These are phyloP conservation scores for Atherinosoma microstoma DNA, from an alignment of 2,797 vertebrate species.

Conservation along the genomic window DNA sequence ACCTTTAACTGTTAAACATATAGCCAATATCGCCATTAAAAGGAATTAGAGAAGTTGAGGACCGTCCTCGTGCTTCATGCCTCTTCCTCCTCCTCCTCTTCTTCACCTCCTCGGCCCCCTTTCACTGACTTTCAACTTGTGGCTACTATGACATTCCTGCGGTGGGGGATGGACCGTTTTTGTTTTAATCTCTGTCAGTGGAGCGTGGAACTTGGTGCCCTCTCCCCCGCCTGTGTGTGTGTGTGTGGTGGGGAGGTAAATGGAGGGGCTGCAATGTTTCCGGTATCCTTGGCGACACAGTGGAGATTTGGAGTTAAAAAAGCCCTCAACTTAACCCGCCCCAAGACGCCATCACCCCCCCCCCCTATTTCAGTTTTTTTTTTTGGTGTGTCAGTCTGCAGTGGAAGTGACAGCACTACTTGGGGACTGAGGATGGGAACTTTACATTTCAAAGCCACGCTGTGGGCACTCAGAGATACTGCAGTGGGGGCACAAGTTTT, in stretches of 20 bases:
- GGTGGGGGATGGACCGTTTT: conserved; percentile 65
- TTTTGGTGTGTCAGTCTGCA: conserved; percentile 80
- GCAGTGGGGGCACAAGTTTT: conserved; percentile 54
- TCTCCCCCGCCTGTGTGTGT: conserved; percentile 59
- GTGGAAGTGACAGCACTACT: conserved; percentile 79
- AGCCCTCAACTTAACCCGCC: conserved; percentile 75
- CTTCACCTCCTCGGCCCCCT: conserved; percentile 47
- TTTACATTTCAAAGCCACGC: conserved; percentile 81
- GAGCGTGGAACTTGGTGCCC: conserved; percentile 76
- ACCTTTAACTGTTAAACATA: conserved; percentile 50
- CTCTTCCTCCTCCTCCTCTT: conserved; percentile 35
- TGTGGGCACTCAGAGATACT: conserved; percentile 64
- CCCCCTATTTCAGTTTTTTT: conserved; percentile 59
- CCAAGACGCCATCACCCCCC: conserved; percentile 54
- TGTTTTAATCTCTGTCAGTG: conserved; percentile 81
- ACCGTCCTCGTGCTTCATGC: conserved; percentile 24
- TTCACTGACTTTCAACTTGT: conserved; percentile 81
- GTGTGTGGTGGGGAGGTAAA: conserved; percentile 64
- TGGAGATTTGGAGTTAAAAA: conserved; percentile 76
- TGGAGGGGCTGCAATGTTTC: conserved; percentile 79
- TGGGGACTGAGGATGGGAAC: conserved; percentile 68
- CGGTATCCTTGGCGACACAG: conserved; percentile 85
- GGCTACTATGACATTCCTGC: conserved; percentile 80
- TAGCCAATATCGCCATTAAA: conserved; percentile 32
- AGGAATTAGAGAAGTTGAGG: conserved; percentile 46